Conservation (phyloP, 2,113 vertebrate species). For the Paraplagusia blochii region DNA sequence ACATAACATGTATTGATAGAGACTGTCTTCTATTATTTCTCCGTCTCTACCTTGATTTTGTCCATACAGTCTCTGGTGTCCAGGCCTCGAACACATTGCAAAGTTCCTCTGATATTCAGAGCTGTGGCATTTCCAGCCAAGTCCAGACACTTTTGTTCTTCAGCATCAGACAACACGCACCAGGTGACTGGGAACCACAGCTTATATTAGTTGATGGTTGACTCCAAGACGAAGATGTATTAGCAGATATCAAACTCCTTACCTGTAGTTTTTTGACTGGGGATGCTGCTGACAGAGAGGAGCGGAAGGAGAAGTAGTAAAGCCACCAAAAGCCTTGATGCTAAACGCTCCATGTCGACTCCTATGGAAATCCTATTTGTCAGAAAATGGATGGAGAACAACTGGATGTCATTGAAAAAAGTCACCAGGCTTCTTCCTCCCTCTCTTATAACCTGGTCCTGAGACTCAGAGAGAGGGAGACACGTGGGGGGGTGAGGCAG, state of each 20-base stretch:
- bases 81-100: constrained; percentile 71
- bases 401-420: constrained; percentile 30
- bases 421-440: constrained; percentile 30
- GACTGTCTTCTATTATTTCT: not conserved
- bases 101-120: constrained; percentile 63
- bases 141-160: constrained; percentile 78
- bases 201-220: not conserved
- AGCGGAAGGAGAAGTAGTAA: constrained; percentile 65
- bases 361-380: constrained; percentile 35
- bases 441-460: constrained; percentile 49
- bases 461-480: constrained; percentile 18
- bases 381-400: constrained; percentile 21
- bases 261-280: constrained; percentile 66
- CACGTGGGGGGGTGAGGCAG: constrained; percentile 16
- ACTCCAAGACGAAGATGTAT: not conserved
- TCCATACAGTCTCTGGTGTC: constrained; percentile 74
- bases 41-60: constrained; percentile 71
- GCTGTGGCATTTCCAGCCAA: constrained; percentile 70
- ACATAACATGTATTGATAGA: too few relatives aligned
- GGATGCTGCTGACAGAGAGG: constrained; percentile 48
- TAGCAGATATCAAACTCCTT: not conserved
- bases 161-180: constrained; percentile 73
- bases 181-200: constrained; percentile 66
- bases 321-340: constrained; percentile 47
- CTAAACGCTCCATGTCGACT: constrained; percentile 65